These are phyloP conservation scores for Cryptops parisi DNA, from an alignment of 2,888 invertebrate species.

Conservation along the genomic window DNA sequence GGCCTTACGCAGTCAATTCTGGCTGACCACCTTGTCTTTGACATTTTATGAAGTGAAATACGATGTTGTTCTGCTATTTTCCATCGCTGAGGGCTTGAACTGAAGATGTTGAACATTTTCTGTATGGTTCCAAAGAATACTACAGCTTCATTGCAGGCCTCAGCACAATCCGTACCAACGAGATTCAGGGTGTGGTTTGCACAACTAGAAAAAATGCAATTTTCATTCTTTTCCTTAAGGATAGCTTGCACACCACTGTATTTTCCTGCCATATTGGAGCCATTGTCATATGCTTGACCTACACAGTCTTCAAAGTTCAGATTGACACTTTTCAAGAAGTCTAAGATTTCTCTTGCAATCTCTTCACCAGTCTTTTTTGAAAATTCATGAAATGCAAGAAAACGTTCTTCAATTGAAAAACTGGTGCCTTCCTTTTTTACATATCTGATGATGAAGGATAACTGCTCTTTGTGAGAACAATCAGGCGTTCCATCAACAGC, in stretches of 20 bases:
- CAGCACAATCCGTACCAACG: not conserved
- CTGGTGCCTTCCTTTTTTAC: slow-evolving; percentile 9
- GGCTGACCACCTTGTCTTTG: slow-evolving; percentile 11
- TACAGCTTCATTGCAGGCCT: not conserved
- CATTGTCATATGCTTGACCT: slow-evolving; percentile 8
- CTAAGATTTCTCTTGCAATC: not conserved
- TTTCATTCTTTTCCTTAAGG: not conserved
- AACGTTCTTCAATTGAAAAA: not conserved
- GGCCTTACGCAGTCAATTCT: slow-evolving; percentile 8
- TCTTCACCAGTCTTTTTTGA: not conserved
- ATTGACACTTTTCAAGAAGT: not conserved
- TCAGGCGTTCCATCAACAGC: slow-evolving; percentile 24
- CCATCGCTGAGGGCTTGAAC: slow-evolving; percentile 1
- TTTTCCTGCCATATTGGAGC: not conserved
- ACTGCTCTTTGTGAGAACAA: slow-evolving; percentile 25
- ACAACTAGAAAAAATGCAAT: not conserved
- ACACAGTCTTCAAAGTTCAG: not conserved
- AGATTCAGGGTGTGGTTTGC: not conserved
- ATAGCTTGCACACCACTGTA: not conserved
- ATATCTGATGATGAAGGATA: slow-evolving; percentile 24
- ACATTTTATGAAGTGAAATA: slow-evolving; percentile 1
- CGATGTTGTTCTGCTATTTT: not conserved
- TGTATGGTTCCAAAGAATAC: slow-evolving; percentile 4
- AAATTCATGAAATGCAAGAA: not conserved
- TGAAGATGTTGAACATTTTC: slow-evolving; percentile 9